A percentile compares a stretch with the other conserved stretches of the same genome.
Conservation (phyloP, 2,797 vertebrate genomes). For the Ciconia nigra region DNA sequence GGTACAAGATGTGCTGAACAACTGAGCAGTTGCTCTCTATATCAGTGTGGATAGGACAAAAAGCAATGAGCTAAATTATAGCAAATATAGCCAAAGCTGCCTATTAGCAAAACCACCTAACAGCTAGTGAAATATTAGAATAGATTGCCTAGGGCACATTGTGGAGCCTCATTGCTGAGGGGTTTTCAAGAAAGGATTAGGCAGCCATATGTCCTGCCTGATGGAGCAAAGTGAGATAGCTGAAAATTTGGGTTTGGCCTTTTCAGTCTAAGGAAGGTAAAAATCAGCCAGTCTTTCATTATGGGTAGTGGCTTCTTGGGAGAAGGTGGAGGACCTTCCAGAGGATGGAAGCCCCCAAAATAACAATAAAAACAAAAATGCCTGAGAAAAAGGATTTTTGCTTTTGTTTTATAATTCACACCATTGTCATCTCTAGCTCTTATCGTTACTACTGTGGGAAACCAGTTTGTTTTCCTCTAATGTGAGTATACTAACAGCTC, state of each 20-base stretch:
- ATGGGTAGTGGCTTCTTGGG: not conserved
- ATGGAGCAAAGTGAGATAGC: not conserved
- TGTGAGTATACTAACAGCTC: not conserved
- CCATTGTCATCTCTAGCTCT: not conserved
- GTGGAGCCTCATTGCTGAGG: not conserved
- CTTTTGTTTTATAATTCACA: not conserved
- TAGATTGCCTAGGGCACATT: not conserved
- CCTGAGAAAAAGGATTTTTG: not conserved
- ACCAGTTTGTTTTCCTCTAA: not conserved
- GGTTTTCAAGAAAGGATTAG: not conserved
- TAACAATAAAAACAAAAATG: not conserved
- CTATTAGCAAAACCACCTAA: not conserved
- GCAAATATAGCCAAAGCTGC: not conserved
- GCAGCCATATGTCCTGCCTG: rapidly evolving
- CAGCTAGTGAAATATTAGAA: not conserved
- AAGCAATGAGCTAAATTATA: not conserved
- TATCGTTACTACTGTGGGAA: not conserved
- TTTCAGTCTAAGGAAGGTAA: not conserved
- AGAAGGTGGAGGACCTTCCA: not conserved
- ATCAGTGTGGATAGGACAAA: not conserved
- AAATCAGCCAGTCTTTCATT: not conserved
- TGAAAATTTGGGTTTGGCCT: not conserved
- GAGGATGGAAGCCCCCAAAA: not conserved
- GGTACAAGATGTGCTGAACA: not conserved
- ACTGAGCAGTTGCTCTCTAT: not conserved